These are phyloP conservation scores for Phyllotreta cruciferae DNA, from an alignment of 2,888 invertebrate species.

Conservation along the genomic window DNA sequence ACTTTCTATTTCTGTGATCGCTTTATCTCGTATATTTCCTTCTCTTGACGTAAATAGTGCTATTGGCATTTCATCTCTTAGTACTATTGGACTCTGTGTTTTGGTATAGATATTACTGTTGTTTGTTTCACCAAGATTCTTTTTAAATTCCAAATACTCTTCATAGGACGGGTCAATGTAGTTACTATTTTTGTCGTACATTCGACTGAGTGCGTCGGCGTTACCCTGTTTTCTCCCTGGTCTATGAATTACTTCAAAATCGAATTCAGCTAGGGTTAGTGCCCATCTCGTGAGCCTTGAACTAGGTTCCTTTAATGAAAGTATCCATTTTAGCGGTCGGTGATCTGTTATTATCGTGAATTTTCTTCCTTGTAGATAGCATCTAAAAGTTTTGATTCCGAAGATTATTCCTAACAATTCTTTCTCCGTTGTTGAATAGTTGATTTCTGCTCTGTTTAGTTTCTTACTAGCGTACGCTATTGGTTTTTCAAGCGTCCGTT, in stretches of 20 bases:
- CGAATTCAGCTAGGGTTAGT: constrained; percentile 21
- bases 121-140: neutral
- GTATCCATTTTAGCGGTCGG: constrained; percentile 18
- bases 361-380: neutral
- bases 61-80: too few relatives aligned
- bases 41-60: too few relatives aligned
- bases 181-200: neutral
- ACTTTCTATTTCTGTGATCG: too few relatives aligned
- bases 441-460: constrained; percentile 22
- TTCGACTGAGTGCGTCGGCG: constrained; percentile 3
- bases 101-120: too few relatives aligned
- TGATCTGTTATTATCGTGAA: constrained; percentile 28
- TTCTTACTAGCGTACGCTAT: constrained; percentile 32
- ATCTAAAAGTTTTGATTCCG: constrained; percentile 17
- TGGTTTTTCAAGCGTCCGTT: constrained; percentile 31
- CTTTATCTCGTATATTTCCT: neutral
- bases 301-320: constrained; percentile 21
- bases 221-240: constrained; percentile 4
- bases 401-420: constrained; percentile 20
- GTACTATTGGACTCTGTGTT: too few relatives aligned
- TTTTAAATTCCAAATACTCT: neutral
- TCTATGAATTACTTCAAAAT: constrained; percentile 24
- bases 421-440: constrained; percentile 21
- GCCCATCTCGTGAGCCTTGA: constrained; percentile 16
- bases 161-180: neutral